These are phyloP conservation scores for Philotrypesis tridentata DNA, from an alignment of 1,140 invertebrate species.

Conservation along the genomic window DNA sequence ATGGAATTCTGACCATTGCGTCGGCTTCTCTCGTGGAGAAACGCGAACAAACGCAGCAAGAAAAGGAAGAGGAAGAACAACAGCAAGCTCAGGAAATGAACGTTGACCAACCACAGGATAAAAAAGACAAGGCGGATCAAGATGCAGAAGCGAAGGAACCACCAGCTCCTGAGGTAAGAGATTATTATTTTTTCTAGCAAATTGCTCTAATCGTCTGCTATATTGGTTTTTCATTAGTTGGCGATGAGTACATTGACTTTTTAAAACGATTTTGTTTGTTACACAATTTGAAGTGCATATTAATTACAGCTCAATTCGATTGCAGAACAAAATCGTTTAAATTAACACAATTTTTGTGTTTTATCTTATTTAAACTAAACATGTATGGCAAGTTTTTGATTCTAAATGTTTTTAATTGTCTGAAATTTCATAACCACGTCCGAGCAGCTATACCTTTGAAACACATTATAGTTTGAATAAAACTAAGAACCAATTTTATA, in stretches of 20 bases:
- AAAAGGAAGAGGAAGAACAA: conserved; percentile 74
- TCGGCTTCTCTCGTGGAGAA: conserved; percentile 91
- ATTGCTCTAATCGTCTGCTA: not conserved
- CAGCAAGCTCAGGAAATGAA: conserved; percentile 74
- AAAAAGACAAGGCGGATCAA: conserved; percentile 68
- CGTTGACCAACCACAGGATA: conserved; percentile 66
- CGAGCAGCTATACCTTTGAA: not conserved
- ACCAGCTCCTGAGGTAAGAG: conserved; percentile 72
- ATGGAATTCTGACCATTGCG: conserved; percentile 92
- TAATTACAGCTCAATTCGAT: not conserved
- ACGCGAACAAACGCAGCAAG: conserved; percentile 78
- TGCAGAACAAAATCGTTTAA: not conserved
- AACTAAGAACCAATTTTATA: not conserved
- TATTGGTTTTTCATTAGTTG: conserved; percentile 6
- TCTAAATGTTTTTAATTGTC: conserved; percentile 9
- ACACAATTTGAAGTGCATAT: not conserved
- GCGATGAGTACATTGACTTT: not conserved
- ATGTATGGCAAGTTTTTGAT: not conserved
- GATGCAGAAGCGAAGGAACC: conserved; percentile 72
- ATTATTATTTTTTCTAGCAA: not conserved
- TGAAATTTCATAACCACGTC: conserved; percentile 11
- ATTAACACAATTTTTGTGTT: not conserved
- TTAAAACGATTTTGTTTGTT: not conserved
- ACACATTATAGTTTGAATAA: not conserved
- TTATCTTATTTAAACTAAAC: not conserved